Base-by-base conservation (phyloP, 2,113 vertebrate genomes). In the Martes martes region DNA sequence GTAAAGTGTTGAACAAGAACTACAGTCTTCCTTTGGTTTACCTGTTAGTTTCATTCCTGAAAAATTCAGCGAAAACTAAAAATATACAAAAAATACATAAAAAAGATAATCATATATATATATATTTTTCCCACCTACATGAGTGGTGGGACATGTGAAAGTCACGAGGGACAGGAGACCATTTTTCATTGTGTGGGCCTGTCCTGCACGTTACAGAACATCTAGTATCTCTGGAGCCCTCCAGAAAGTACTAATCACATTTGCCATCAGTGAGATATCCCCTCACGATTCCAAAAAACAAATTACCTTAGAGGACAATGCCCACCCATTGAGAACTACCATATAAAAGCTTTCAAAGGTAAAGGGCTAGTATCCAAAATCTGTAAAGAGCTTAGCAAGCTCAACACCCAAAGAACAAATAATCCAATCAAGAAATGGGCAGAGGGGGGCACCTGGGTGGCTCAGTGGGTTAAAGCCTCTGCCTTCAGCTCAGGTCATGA, bases 11-110 rank as follows among this genome's bases (percentile, higher is more conserved):
- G 79, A 96, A 69, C 36, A 93, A 87, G 96, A 92, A 91, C 45
- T 82, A 82, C 19, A 95, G 10, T 57, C 33, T 90, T 96, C 50
- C 45, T 97, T 95, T 14, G 3, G 15, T 86, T 92, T 94, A 71
- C 2, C 50, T 73, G 24, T 10, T 91, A 82, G 19, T 80, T 95
- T 61, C 26, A 52, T 67, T 96, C 26, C 79, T 92, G 39, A 93
- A 94, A 94, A 97, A 91, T 82, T 91, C 50, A 93, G 55, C 52
- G 73, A 76, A 63, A 93, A 96, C 86, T 93, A 63, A 73, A 97
- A 93, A 82, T 52, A 23, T 95, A 28, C 2, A 91, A 95, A 90
- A 93, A 45, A 79, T 95, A 76, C n/a, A 5, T 89, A 93, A 76
- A 94, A 85, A 19, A 92, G 65, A 92, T 76, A 63, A 79, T 93